These are phyloP conservation scores for Callipepla californica DNA, from an alignment of 2,113 vertebrate genomes.

Conservation along the genomic window DNA sequence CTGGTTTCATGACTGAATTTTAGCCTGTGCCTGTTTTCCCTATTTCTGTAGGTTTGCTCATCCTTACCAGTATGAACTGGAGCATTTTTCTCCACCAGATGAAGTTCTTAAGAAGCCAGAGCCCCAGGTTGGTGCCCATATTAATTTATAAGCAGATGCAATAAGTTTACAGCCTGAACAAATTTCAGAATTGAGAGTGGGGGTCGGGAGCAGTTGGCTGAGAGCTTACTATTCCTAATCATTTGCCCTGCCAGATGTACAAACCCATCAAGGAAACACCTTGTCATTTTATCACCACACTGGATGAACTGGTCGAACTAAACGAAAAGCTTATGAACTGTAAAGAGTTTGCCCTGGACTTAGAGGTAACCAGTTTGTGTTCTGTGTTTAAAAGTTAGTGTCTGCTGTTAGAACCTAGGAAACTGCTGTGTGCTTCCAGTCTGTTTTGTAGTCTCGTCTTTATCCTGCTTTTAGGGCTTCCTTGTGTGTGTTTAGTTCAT, in stretches of 20 bases:
- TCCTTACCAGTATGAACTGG: slow-evolving; percentile 93
- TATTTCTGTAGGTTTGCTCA: slow-evolving; percentile 88
- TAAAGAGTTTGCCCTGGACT: slow-evolving; percentile 92
- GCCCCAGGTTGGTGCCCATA: slow-evolving; percentile 81
- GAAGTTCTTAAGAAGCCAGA: slow-evolving; percentile 83
- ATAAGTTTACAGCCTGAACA: neutral
- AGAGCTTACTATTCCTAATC: neutral
- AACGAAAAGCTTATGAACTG: slow-evolving; percentile 90
- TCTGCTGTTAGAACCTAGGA: neutral
- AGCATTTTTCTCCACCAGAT: slow-evolving; percentile 86
- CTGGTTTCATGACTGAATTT: neutral
- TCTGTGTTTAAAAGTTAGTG: neutral
- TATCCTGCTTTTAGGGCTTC: neutral
- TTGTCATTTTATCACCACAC: slow-evolving; percentile 83
- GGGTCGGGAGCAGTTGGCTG: neutral
- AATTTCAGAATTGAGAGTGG: neutral
- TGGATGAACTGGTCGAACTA: slow-evolving; percentile 89
- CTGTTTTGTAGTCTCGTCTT: neutral
- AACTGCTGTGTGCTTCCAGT: neutral
- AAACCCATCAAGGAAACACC: slow-evolving; percentile 83
- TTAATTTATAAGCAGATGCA: neutral
- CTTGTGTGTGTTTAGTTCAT: neutral
- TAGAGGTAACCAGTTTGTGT: slow-evolving; percentile 84
- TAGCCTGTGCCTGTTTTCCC: neutral
- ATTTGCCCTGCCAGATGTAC: slow-evolving; percentile 82